These are phyloP conservation scores for Amorpha juglandis DNA, from an alignment of 2,888 invertebrate species.

Conservation along the genomic window DNA sequence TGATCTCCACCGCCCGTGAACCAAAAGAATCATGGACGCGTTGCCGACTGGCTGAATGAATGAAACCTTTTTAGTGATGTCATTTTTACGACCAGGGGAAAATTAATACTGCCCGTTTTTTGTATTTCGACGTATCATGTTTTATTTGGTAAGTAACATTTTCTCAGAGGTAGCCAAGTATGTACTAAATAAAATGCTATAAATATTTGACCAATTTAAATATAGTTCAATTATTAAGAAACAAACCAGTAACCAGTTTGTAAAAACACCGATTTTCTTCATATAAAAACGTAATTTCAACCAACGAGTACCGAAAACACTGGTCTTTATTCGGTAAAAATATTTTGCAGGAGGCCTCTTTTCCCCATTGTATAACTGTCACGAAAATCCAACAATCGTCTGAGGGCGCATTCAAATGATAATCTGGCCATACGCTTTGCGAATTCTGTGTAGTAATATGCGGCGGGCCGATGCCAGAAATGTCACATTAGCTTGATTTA, in stretches of 20 bases:
- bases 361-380: conserved; percentile 74
- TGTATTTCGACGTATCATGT: too few species aligned
- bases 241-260: too few species aligned
- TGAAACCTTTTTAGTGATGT: too few species aligned
- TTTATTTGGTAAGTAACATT: too few species aligned
- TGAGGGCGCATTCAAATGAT: conserved; percentile 82
- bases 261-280: conserved; percentile 57
- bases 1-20: too few species aligned
- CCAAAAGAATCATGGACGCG: too few species aligned
- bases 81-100: too few species aligned
- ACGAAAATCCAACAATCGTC: conserved; percentile 77
- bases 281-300: conserved; percentile 74
- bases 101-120: too few species aligned
- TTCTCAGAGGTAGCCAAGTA: too few species aligned
- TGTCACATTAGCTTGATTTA: conserved; percentile 81
- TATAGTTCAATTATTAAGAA: too few species aligned
- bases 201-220: not conserved
- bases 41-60: too few species aligned
- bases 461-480: conserved; percentile 62
- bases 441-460: conserved; percentile 60
- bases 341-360: conserved; percentile 66
- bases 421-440: conserved; percentile 79
- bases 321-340: conserved; percentile 66
- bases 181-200: too few species aligned
- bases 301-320: conserved; percentile 59